Percentiles rank a stretch among this genome's conserved stretches.
phyloP scores from a whole-genome alignment of 2,113 vertebrate species.

The Platysternon megacephalum region DNA sequence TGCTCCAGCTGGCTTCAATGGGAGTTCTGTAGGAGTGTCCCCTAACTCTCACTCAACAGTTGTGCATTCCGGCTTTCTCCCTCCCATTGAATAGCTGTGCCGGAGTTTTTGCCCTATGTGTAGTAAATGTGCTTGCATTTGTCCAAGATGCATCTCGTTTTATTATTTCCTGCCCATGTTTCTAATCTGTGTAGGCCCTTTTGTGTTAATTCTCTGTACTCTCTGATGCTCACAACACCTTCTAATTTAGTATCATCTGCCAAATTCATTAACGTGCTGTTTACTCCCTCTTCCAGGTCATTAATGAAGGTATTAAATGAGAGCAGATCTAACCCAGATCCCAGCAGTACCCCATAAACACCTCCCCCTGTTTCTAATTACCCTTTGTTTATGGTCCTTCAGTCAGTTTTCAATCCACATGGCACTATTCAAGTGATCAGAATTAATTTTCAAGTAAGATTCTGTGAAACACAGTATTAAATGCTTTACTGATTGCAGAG shows the following conservation, averaged over 20 bases:
- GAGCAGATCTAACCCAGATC: constrained; percentile 69
- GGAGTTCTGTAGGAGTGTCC: neutral
- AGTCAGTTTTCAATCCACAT: constrained; percentile 59
- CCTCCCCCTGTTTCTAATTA: constrained; percentile 74
- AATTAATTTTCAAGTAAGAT: constrained; percentile 60
- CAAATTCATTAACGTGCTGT: constrained; percentile 74
- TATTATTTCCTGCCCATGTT: neutral
- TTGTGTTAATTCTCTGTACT: constrained; percentile 60
- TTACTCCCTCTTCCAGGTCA: constrained; percentile 73
- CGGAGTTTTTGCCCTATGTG: neutral
- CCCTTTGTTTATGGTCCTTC: constrained; percentile 74
- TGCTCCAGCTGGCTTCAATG: neutral
- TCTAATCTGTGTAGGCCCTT: constrained; percentile 51
- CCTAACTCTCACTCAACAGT: neutral
- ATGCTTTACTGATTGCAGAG: neutral
- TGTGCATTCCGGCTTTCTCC: neutral
- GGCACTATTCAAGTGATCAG: constrained; percentile 59
- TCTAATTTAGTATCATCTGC: constrained; percentile 68
- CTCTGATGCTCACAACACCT: constrained; percentile 61
- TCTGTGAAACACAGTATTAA: neutral
- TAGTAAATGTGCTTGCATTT: neutral
- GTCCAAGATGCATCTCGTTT: neutral
- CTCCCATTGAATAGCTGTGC: neutral
- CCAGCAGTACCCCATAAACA: constrained; percentile 70
- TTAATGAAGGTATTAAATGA: constrained; percentile 76